These are phyloP conservation scores for Pycnonotus jocosus DNA, from an alignment of 2,113 vertebrate species.

Conservation along the genomic window DNA sequence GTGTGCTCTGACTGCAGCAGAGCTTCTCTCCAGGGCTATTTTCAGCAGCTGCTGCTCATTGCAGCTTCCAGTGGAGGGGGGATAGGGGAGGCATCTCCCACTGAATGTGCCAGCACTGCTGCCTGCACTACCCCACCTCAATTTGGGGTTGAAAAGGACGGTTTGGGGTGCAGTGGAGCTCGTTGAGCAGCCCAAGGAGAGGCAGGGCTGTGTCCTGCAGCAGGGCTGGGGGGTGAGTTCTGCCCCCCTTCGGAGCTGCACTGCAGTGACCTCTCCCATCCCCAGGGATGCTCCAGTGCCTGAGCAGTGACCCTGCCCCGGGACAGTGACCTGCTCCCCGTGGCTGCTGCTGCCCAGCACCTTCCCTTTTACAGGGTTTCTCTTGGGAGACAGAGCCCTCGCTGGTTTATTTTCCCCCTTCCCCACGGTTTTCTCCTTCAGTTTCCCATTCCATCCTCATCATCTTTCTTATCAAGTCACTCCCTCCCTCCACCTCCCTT, in stretches of 20 bases:
- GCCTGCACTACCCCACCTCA: background rate
- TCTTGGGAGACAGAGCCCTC: rapidly evolving
- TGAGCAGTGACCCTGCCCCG: background rate
- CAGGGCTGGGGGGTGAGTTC: background rate
- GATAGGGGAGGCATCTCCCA: background rate
- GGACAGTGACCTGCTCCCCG: background rate
- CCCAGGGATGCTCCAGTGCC: background rate
- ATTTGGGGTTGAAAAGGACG: background rate
- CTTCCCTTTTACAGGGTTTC: background rate
- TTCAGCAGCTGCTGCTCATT: background rate
- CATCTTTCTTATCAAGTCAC: background rate
- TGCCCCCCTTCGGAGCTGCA: background rate
- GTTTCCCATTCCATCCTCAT: background rate
- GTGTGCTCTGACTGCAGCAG: background rate
- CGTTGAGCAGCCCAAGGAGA: background rate
- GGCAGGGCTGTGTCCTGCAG: background rate
- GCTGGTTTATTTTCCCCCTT: background rate
- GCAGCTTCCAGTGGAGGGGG: background rate
- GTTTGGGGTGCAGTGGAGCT: background rate
- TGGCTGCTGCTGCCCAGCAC: background rate
- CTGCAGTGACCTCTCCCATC: background rate
- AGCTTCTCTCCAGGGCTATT: background rate
- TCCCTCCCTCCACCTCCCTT: background rate
- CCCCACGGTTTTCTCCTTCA: background rate
- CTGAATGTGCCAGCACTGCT: background rate